Base-by-base conservation (phyloP, 2,888 invertebrate species). In the Gastrophysa polygoni region DNA sequence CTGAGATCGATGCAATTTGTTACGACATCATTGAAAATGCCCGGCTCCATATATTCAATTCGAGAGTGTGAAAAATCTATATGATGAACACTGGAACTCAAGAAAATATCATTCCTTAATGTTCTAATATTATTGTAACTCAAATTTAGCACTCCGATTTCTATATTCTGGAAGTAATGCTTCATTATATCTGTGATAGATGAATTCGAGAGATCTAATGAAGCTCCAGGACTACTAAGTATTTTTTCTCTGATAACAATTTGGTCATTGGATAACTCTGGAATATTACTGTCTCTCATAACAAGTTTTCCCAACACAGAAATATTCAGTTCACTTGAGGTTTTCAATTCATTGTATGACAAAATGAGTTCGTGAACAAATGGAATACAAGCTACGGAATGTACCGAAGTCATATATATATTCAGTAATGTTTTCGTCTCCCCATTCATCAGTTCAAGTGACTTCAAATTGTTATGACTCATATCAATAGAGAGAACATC, bases 381-480 rank as follows among this genome's bases (percentile, higher is more conserved):
- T 4, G 4, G 3, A 1, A 10, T 14, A 38, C 11, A 2, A 10
- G 29, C 1, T 6, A 54, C n/a, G 10, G 2, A 28, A 2, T 16
- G 14, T 10, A 54, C n/a, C 8, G 38, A 43, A 28, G 5, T 43
- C 24, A 43, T 43, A n/a, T 16, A 38, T 24, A 54, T 43, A 10
- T 54, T 54, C 8, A 54, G 16, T 4, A 18, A 43, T 24, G 24
- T 24, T 6, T 24, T 1, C 5, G 21, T 21, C 8, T 44, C 6
- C 4, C 16, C 0, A 10, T 38, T 3, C 11, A 2, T 1, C 4
- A 50, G 17, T 6, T 24, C 6, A 1, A 57, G 21, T 24, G 8
- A 17, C n/a, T 4, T 29, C 14, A 63, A 43, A 14, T 38, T 20
- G 48, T 63, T 63, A 43, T 50, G 43, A 57, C 57, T 63, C 16